Evolutionary conservation across 2,888 invertebrate species (phyloP).

Genomic region (Mongoloraphidia duomilia): DNA sequence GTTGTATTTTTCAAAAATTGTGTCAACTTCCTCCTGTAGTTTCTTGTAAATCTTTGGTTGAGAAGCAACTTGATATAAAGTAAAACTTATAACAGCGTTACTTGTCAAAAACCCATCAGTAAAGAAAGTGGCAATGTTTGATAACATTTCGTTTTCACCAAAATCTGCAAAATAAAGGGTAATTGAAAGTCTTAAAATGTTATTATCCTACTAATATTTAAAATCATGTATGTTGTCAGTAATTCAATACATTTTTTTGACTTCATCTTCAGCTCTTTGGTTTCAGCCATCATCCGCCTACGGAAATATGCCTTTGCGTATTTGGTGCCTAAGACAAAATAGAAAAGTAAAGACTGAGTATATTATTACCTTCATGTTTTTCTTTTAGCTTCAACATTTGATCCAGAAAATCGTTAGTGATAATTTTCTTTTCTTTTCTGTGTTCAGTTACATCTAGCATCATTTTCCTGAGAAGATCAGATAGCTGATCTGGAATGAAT

Average conservation of each 20-base stretch:
- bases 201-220: no score
- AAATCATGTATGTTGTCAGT: no score
- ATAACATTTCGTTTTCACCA: conserved; percentile 20
- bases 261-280: no score
- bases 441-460: conserved; percentile 24
- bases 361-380: conserved; percentile 11
- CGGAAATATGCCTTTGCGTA: no score
- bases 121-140: conserved; percentile 29
- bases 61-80: conserved; percentile 27
- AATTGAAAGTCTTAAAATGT: no score
- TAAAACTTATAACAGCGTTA: conserved; percentile 27
- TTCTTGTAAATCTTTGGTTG: conserved; percentile 28
- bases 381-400: conserved; percentile 23
- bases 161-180: conserved; percentile 14
- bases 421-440: conserved; percentile 25
- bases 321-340: no score
- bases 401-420: conserved; percentile 29
- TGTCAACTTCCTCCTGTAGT: conserved; percentile 26
- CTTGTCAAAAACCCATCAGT: conserved; percentile 34
- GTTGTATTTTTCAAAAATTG: conserved; percentile 19
- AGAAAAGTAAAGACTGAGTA: no score
- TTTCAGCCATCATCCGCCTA: neutral
- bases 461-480: conserved; percentile 22
- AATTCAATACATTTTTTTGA: no score
- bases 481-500: no score